Evolutionary conservation across 2,888 invertebrate genomes (phyloP).

Genomic region (Eupsilia transversa): DNA sequence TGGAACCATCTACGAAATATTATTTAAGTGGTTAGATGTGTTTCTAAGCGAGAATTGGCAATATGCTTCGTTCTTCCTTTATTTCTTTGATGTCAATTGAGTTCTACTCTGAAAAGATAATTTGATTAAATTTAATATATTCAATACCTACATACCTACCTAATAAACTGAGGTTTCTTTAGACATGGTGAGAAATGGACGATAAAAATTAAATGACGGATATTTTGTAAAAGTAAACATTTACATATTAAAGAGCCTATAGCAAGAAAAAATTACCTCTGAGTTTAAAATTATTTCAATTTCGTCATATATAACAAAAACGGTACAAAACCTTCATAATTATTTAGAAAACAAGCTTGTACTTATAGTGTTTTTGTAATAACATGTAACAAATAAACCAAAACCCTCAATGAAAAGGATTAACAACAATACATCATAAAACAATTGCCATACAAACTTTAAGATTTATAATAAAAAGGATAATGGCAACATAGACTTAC

Average conservation of each 20-base stretch:
- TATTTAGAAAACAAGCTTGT: neutral
- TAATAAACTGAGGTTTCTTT: neutral
- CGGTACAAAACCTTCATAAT: neutral
- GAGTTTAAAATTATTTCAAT: neutral
- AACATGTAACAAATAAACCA: neutral
- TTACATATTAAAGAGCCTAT: neutral
- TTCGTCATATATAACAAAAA: neutral
- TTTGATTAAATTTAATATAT: neutral
- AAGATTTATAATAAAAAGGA: conserved; percentile 23
- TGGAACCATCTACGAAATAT: conserved; percentile 22
- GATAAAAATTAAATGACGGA: neutral
- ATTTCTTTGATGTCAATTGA: neutral
- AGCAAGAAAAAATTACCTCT: neutral
- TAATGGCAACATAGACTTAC: conserved; percentile 42
- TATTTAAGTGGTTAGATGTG: conserved; percentile 8
- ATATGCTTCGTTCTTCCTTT: neutral
- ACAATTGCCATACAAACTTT: conserved; percentile 3
- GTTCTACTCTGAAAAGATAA: neutral
- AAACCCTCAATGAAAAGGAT: conserved; percentile 9
- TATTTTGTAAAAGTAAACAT: neutral
- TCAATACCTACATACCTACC: neutral
- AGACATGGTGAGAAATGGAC: neutral
- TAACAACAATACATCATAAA: neutral
- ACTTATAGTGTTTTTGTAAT: neutral
- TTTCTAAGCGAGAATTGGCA: conserved; percentile 13